A percentile compares a stretch with the other conserved stretches of the same genome.
Evolutionary conservation across 2,888 invertebrate species (phyloP).

Genomic region (Lissocephala sabroskyi): DNA sequence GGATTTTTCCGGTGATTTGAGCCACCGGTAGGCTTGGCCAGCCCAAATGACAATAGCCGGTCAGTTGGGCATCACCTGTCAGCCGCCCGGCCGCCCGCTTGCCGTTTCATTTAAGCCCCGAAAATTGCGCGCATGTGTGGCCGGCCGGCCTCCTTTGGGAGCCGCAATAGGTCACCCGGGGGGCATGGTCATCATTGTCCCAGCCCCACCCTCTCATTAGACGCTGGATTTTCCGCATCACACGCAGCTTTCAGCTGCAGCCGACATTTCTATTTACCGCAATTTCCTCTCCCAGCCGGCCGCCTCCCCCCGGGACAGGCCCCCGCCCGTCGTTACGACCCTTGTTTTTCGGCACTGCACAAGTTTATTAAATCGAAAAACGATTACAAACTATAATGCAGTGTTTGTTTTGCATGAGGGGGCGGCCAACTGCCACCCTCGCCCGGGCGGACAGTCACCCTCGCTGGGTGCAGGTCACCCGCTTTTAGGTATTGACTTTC

Average conservation of each 20-base stretch:
- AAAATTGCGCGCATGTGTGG: neutral
- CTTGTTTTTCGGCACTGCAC: neutral
- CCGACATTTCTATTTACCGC: conserved; percentile 56
- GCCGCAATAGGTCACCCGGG: neutral
- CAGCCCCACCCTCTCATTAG: conserved; percentile 21
- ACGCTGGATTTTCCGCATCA: neutral
- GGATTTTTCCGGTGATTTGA: too few relatives aligned
- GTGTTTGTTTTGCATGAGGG: conserved; percentile 23
- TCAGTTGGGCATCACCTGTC: conserved; percentile 30
- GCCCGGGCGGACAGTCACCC: too few relatives aligned
- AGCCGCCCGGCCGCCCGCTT: conserved; percentile 7
- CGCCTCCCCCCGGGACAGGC: neutral
- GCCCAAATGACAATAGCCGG: too few relatives aligned
- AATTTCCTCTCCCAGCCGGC: conserved; percentile 28
- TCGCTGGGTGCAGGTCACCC: conserved; percentile 19
- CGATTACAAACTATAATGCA: conserved; percentile 64
- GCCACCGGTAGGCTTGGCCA: too few relatives aligned
- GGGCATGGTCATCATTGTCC: neutral
- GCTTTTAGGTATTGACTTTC: neutral
- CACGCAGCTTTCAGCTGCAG: conserved; percentile 23
- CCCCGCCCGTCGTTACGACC: neutral
- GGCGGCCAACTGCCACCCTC: neutral
- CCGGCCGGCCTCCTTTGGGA: neutral
- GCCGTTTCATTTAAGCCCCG: neutral
- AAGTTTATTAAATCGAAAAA: conserved; percentile 59